Evolutionary conservation across 53 echinoderm and acorn worm species (phyloP), one percentile per base, ranked within the genome.

Genomic region (Holothuria leucospilota): DNA sequence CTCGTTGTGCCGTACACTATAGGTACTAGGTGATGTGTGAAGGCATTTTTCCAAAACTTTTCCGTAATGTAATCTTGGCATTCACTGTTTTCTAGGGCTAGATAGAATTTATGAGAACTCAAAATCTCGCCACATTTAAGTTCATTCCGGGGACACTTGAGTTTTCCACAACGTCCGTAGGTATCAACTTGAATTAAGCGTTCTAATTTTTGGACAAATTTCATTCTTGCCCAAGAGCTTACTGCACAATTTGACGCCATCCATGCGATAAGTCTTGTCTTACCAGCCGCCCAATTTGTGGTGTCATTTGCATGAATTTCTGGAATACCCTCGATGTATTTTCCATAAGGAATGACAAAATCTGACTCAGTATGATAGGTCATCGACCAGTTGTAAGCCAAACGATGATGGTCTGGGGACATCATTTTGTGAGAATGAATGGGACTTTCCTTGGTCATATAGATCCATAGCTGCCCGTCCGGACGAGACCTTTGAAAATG

Each of bases 61-160:
- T 94, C 94, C 13, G 91, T 91, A 42, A 94, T 89, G 46, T 94
- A 94, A 46, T 90, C 91, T 38, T 27, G 89, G 87, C 91, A 91
- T 34, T 91, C 87, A 20, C 89, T 85, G 59, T 94, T 94, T 69
- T 94, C 94, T 8, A 94, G 87, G 0, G 94, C 78, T 11, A 94
- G 72, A 68, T 94, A 94, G 86, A 94, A 94, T 72, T 94, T 94
- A 62, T 94, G 89, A 15, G 79, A 71, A 6, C 92, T 84, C 62
- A 92, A 26, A 56, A 90, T 23, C 78, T 65, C 59, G 23, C 78
- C 85, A 39, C 90, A 90, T 18, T 29, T 59, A 0, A 13, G 13
- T 18, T 4, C 25, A 20, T 39, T 39, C 11, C 46, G 46, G 13
- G 86, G 90, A 75, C 77, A 75, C 21, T 11, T 5, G 18, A 39